Evolutionary conservation across 2,888 invertebrate species (phyloP).

Genomic region (Lamellibrachia columna): DNA sequence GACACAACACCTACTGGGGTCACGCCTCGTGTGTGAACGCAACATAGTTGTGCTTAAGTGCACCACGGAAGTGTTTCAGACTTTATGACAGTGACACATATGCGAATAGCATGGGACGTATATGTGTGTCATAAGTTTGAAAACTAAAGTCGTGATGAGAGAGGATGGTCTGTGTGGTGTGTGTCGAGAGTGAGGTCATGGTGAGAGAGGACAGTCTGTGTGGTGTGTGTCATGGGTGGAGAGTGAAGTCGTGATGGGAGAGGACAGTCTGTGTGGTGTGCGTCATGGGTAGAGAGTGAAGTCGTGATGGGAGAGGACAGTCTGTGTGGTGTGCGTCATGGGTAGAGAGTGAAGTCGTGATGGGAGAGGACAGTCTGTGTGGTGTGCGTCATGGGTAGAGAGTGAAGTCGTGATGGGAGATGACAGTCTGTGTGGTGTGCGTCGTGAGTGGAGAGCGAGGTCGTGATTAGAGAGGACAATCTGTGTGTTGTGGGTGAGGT

Average conservation of each 20-base stretch:
- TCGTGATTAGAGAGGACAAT: background rate
- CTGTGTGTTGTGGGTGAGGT: background rate
- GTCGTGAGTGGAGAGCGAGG: background rate
- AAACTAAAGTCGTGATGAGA: background rate
- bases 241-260: background rate
- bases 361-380: too few species aligned
- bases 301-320: background rate
- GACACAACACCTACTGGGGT: background rate
- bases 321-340: background rate
- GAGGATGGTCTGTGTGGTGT: background rate
- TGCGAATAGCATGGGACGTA: background rate
- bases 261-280: background rate
- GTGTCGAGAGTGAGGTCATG: background rate
- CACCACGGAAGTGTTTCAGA: background rate
- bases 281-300: background rate
- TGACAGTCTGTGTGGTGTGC: background rate
- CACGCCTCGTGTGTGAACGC: background rate
- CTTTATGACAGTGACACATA: background rate
- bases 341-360: background rate
- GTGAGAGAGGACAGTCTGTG: background rate
- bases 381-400: too few species aligned
- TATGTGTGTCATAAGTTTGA: background rate
- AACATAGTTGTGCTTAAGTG: background rate
- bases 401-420: too few species aligned
- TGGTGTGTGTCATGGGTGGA: background rate